Percentiles rank a stretch among this genome's conserved stretches.
Conservation (phyloP, 2,888 invertebrate species). For the Thereva unica region DNA sequence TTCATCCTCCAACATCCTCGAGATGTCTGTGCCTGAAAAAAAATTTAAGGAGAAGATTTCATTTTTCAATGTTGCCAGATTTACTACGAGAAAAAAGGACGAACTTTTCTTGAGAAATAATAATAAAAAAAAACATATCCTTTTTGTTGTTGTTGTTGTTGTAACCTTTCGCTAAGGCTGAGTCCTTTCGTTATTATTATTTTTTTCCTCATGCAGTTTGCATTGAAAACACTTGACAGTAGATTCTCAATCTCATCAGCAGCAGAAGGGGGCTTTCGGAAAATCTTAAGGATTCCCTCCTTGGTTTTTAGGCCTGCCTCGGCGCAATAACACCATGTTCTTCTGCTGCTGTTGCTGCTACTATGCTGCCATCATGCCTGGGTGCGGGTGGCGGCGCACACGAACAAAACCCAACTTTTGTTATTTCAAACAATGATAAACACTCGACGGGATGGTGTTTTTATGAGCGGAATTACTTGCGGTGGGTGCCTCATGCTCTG, state of each 20-base stretch:
- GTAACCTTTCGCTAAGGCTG: neutral
- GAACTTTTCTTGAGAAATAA: slow-evolving; percentile 10
- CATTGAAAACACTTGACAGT: no score
- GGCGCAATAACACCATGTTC: neutral
- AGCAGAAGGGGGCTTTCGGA: no score
- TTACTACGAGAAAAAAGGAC: slow-evolving; percentile 1
- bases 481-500: slow-evolving; percentile 20
- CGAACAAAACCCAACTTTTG: slow-evolving; percentile 30
- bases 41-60: slow-evolving; percentile 10
- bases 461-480: slow-evolving; percentile 41
- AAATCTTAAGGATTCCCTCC: no score
- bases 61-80: slow-evolving; percentile 33
- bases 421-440: slow-evolving; percentile 42
- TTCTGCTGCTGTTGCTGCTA: neutral
- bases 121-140: neutral
- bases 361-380: neutral
- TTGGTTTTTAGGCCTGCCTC: no score
- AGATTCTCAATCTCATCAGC: no score
- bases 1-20: slow-evolving; percentile 1
- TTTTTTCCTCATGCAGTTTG: no score
- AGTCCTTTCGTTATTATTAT: no score
- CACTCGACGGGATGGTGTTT: slow-evolving; percentile 42
- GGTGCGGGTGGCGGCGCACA: neutral
- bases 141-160: neutral
- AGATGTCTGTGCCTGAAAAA: neutral